Percentiles rank a stretch among this genome's conserved stretches.
Conservation (phyloP, 2,888 invertebrate genomes). For the Antitype chi region DNA sequence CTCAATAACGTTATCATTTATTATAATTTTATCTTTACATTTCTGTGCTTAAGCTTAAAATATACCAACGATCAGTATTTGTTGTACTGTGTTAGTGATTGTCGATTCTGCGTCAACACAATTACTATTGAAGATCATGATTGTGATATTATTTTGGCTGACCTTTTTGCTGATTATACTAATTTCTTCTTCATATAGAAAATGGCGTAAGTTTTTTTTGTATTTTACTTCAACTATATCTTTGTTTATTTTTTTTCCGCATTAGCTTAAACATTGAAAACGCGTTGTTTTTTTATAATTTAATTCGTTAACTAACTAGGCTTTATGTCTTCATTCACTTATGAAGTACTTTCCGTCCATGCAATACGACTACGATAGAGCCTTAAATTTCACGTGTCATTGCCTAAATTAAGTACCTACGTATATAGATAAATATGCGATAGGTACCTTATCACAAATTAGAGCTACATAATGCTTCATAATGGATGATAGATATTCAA, state of each 20-base stretch:
- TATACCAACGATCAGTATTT: constrained; percentile 30
- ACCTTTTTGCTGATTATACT: constrained; percentile 23
- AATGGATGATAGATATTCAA: constrained; percentile 27
- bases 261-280: neutral
- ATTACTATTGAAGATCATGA: constrained; percentile 13
- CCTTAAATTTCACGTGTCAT: constrained; percentile 11
- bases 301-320: neutral
- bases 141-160: constrained; percentile 42
- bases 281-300: neutral
- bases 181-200: constrained; percentile 28
- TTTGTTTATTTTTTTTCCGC: neutral
- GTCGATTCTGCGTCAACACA: constrained; percentile 7
- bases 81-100: constrained; percentile 20
- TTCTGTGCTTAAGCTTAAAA: constrained; percentile 19
- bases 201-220: constrained; percentile 44
- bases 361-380: constrained; percentile 1
- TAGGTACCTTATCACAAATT: constrained; percentile 37
- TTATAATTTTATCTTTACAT: constrained; percentile 53
- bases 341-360: neutral
- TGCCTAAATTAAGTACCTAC: constrained; percentile 3
- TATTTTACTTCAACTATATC: neutral
- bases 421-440: constrained; percentile 30
- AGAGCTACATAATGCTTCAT: constrained; percentile 20
- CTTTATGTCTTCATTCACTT: neutral
- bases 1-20: constrained; percentile 32